Evolutionary conservation across 2,888 invertebrate genomes (phyloP), one percentile per base, ranked within the genome.

Genomic region (Scrobipalpa atriplicella): DNA sequence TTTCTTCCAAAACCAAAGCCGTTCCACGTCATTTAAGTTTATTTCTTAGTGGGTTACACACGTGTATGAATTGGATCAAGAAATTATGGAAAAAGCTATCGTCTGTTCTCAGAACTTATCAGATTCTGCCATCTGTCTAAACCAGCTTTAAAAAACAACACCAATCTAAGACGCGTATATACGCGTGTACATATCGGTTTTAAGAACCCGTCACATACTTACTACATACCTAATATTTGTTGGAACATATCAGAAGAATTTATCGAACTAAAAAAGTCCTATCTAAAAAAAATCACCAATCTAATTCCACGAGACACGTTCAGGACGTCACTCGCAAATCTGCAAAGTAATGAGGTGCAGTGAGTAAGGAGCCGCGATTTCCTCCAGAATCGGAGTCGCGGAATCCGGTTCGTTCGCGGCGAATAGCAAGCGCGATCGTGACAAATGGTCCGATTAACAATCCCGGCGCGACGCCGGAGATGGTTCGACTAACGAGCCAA

Each of bases 361-460:
- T 75, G n/a, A 61, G 62, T 52, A 62, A 58, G 54, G 63, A 52
- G 29, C 43, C 74, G 73, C 79, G 77, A 81, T 81, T 81, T 78
- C 78, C 79, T 77, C 74, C 19, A 10, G 52, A 29, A 39, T 78
- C 77, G 81, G 82, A 86, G 85, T 86, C 83, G 84, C 86, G 84
- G 83, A 84, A 82, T 83, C 58, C 83, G 81, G 81, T 83, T 83
- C 83, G 78, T 80, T 79, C 78, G 73, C 80, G 80, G 81, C 82
- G 87, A 89, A 88, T 85, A 83, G 83, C 83, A 79, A 86, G 84
- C 84, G 83, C 78, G 88, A 88, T 89, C 86, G 87, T 91, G 91
- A 91, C 88, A 90, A 91, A 91, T 91, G 86, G 84, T 81, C 78
- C 89, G 90, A 91, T 90, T 91, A 90, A 90, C 90, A 90, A 89